Conservation (phyloP, 53 echinoderm and acorn worm species). For the Pentamera pediparva region DNA sequence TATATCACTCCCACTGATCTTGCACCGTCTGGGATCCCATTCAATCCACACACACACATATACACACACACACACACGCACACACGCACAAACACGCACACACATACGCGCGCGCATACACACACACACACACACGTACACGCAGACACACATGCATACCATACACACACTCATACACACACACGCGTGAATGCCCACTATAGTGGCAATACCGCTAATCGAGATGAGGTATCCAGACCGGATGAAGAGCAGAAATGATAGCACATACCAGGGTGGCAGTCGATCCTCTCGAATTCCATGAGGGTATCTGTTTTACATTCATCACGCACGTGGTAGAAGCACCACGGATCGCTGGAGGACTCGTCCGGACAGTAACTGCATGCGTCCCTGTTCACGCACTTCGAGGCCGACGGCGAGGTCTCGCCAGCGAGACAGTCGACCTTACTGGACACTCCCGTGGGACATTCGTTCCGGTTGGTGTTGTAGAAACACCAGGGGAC, state of each 20-base stretch:
- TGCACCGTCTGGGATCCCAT: too few relatives aligned
- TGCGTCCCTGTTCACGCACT: neutral
- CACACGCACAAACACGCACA: too few relatives aligned
- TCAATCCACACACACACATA: too few relatives aligned
- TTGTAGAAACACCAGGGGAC: conserved; percentile 62
- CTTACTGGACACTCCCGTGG: neutral
- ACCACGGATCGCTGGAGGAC: neutral
- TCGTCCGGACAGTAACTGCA: conserved; percentile 3
- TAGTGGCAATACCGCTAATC: too few relatives aligned
- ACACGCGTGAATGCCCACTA: too few relatives aligned
- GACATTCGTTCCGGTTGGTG: neutral
- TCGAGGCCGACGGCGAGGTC: neutral
- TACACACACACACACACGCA: too few relatives aligned
- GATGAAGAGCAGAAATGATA: neutral
- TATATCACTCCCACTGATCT: too few relatives aligned
- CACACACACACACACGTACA: too few relatives aligned
- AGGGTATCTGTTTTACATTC: neutral
- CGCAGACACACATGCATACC: too few relatives aligned
- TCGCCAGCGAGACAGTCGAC: neutral
- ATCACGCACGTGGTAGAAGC: neutral
- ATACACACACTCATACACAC: too few relatives aligned
- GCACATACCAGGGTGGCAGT: conserved; percentile 44
- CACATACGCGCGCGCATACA: too few relatives aligned
- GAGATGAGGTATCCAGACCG: too few relatives aligned
- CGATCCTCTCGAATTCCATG: conserved; percentile 27